Conservation (phyloP, 2,113 vertebrate species). For the Gila orcuttii region DNA sequence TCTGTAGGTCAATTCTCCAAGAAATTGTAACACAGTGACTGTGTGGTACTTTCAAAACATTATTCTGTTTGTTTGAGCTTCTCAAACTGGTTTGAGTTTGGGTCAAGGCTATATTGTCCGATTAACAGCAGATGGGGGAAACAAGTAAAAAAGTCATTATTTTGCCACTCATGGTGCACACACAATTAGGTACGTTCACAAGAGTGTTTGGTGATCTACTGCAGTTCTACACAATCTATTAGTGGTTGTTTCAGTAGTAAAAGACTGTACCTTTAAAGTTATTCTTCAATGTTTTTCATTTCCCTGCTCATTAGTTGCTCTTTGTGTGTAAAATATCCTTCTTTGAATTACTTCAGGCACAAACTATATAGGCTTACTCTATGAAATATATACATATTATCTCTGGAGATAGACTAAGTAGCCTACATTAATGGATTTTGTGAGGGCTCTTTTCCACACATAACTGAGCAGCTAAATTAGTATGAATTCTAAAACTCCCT, state of each 20-base stretch:
- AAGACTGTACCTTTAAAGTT: neutral
- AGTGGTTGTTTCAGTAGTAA: too few species aligned
- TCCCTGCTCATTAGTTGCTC: neutral
- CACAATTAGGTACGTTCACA: neutral
- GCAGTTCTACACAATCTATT: too few species aligned
- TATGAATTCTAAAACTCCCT: neutral
- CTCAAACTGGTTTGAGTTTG: too few species aligned
- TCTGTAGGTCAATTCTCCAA: too few species aligned
- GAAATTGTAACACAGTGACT: too few species aligned
- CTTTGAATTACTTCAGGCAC: neutral
- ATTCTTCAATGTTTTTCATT: neutral
- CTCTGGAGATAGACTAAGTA: constrained; percentile 4
- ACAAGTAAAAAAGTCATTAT: neutral
- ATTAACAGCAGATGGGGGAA: neutral
- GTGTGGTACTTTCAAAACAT: too few species aligned
- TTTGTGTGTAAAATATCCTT: neutral
- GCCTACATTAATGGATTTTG: neutral
- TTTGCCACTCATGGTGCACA: neutral
- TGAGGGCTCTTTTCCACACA: constrained; percentile 12
- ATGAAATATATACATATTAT: constrained; percentile 1
- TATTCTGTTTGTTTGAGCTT: too few species aligned
- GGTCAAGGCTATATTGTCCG: too few species aligned
- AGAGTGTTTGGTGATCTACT: neutral
- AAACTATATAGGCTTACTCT: neutral
- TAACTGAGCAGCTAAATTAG: constrained; percentile 2